Evolutionary conservation across 2,797 vertebrate genomes (phyloP).

Genomic region (Thaleichthys pacificus): DNA sequence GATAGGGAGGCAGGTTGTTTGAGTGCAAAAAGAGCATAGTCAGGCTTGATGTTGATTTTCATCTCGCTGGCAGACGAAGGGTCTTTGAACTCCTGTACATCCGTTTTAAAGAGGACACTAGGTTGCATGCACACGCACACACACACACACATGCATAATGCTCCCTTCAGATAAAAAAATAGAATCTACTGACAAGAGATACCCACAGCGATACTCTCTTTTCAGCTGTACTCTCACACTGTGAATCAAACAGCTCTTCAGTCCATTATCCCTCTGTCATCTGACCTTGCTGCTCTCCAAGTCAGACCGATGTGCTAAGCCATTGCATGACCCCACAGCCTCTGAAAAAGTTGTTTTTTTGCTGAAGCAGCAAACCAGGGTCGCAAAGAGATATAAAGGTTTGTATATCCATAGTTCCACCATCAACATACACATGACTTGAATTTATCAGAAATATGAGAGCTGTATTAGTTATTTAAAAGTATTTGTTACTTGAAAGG

Average conservation of each 20-base stretch:
- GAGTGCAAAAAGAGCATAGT: conserved; percentile 1
- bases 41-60: conserved; percentile 18
- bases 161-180: background rate
- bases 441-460: background rate
- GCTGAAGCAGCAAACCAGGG: no score
- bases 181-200: conserved; percentile 7
- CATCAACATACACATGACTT: background rate
- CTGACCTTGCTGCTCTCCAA: background rate
- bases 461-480: no score
- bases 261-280: background rate
- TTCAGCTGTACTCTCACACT: background rate
- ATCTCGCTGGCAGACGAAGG: conserved; percentile 30
- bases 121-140: conserved; percentile 29
- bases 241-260: background rate
- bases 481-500: no score
- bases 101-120: conserved; percentile 32
- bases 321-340: background rate
- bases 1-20: background rate
- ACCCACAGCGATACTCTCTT: background rate
- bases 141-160: background rate
- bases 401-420: background rate
- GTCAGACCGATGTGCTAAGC: background rate
- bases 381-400: background rate
- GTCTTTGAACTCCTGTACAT: conserved; percentile 32
- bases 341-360: background rate